Evolutionary conservation across 2,888 invertebrate genomes (phyloP), one percentile per base, ranked within the genome.

Genomic region (Fabriciana adippe): DNA sequence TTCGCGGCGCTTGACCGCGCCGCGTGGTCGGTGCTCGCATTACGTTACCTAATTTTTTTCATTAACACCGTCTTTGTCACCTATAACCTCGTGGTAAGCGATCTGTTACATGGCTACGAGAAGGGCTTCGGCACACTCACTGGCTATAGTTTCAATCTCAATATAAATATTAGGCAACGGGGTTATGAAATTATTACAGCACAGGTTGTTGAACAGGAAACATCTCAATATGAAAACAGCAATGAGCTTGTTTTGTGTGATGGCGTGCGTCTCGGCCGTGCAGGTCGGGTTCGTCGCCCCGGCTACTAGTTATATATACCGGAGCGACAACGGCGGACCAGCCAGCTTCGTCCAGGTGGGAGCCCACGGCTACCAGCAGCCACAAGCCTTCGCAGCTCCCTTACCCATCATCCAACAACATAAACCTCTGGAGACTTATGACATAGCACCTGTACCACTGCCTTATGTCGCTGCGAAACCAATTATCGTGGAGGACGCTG

Each of bases 251-350:
- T 72, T 89, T 70, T 78, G 86, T 51, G 81, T 81, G 48, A 81
- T 79, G 50, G 81, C 84, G 26, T 79, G 81, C 3, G 75, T 85
- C 8, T 79, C 78, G 18, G 78, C 86, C 75, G 88, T 88, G 21
- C 86, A 91, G 82, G 75, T 94, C 79, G 85, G 80, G 2, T 82
- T 81, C 74, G 87, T 90, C 14, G 89, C 89, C 18, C 90, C 93
- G 0, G 94, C 93, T 0, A 88, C 93, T 3, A 93, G 94, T 59
- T 95, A 94, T 82, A 86, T 93, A 69, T 93, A 93, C 80, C 84
- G 92, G 55, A 92, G 88, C 68, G 93, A 93, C 74, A 87, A 92
- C 70, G 84, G 87, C 41, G 92, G 91, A 0, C 93, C 93, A 0
- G 89, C 88, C 0, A 93, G 86, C 72, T 86, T 90, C 55, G 86